Evolutionary conservation across 1,140 invertebrate species (phyloP), one percentile per base, ranked within the genome.

Genomic region (Anadara kagoshimensis): DNA sequence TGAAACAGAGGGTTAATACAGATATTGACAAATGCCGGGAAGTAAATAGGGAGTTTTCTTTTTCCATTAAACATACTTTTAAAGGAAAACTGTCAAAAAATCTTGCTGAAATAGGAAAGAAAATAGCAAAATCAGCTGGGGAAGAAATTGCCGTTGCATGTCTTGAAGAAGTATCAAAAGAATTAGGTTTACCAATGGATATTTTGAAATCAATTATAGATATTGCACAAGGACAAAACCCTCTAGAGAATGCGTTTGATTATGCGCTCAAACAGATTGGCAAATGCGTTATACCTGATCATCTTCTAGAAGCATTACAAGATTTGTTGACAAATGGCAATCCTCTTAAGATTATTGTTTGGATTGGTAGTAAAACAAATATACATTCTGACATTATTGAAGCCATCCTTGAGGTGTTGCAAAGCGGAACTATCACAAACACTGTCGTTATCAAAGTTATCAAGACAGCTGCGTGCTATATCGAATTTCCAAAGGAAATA

Each of bases 181-280:
- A 41, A 41, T 58, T 58, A 58, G 57, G 57, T 16, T 36, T 58
- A 58, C 57, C 57, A 58, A 11, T 41, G 14, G 57, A 58, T 16
- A 58, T 58, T 16, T 10, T 58, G 2, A 18, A 58, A 3, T 14
- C 14, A 41, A 41, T 58, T 41, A 14, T 58, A 58, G 24, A 36
- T 18, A 36, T 58, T 20, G 29, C 26, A 5, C 8, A 58, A 41
- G 57, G 57, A 18, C 26, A 20, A 36, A 36, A 41, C 14, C 29
- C 57, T 41, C 5, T 16, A 11, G 57, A 58, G 7, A 36, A 36
- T 41, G 5, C 41, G 36, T 36, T 36, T 41, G 5, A 22, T 16
- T 58, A 36, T 22, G 3, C 7, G 12, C 49, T 51, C 18, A 22
- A 51, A n/a, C 18, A 22, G 8, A n/a, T 51, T n/a, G n/a, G n/a